Conservation (phyloP, 2,888 invertebrate species). For the Drosophila stalkeri region DNA sequence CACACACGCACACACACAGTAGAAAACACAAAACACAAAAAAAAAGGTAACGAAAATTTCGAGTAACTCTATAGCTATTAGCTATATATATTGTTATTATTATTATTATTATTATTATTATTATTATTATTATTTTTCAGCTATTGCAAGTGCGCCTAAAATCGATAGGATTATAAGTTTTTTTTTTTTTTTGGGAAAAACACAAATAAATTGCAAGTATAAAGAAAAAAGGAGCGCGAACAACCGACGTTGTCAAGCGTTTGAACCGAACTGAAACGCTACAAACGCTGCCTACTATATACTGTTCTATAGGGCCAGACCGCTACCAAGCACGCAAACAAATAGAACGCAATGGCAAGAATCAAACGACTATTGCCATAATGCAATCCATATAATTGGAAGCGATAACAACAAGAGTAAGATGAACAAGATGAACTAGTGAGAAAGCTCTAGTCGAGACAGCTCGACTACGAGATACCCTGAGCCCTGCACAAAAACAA, state of each 20-base stretch:
- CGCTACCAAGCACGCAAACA: background rate
- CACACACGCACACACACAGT: slow-evolving; percentile 3
- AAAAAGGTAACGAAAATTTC: background rate
- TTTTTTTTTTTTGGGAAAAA: background rate
- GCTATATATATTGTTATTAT: background rate
- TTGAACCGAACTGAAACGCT: slow-evolving; percentile 46
- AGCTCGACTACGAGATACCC: too few species aligned
- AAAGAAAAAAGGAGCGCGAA: background rate
- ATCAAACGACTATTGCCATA: background rate
- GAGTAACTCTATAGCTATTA: too few species aligned
- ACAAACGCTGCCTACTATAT: background rate
- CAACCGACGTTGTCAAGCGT: slow-evolving; percentile 54
- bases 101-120: too few species aligned
- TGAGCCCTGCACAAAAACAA: too few species aligned
- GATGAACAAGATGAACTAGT: too few species aligned
- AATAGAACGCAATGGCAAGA: background rate
- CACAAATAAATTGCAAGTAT: background rate
- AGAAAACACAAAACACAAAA: background rate
- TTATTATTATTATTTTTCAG: too few species aligned
- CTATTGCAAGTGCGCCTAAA: too few species aligned
- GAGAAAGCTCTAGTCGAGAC: too few species aligned
- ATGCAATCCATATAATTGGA: background rate
- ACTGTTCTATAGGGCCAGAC: background rate
- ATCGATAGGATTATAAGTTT: background rate
- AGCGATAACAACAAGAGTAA: background rate